phyloP scores from a whole-genome alignment of 2,113 vertebrate genomes.

The Myrmophylax atrothorax region DNA sequence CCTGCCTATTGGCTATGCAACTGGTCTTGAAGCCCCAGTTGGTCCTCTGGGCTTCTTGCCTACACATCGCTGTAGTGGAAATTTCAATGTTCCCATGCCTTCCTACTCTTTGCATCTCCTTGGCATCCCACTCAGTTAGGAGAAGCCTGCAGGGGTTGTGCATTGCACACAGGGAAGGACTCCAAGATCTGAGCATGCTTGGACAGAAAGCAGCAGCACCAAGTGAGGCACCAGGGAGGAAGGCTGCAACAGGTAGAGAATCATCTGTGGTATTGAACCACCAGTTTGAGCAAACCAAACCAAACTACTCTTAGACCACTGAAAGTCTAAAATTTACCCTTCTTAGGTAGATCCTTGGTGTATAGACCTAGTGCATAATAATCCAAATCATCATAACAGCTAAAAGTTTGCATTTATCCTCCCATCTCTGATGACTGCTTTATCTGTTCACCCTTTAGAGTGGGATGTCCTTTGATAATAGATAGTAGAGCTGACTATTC shows the following conservation, averaged over 20 bases:
- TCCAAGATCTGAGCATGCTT: neutral
- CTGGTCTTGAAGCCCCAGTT: neutral
- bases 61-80: neutral
- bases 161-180: neutral
- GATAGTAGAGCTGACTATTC: neutral
- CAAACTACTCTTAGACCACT: neutral
- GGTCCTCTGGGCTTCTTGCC: neutral
- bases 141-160: neutral
- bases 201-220: neutral
- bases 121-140: neutral
- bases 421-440: neutral
- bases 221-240: fast-evolving
- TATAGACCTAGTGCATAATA: neutral
- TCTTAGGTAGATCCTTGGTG: neutral
- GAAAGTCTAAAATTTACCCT: neutral
- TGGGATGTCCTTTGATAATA: neutral
- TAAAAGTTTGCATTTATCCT: neutral
- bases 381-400: neutral
- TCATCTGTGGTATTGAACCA: neutral
- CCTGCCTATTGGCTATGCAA: neutral
- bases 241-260: neutral
- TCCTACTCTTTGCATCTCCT: neutral
- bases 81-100: neutral
- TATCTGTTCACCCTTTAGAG: neutral
- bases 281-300: neutral